Conservation (phyloP, 2,113 vertebrate genomes). For the Lynx canadensis region DNA sequence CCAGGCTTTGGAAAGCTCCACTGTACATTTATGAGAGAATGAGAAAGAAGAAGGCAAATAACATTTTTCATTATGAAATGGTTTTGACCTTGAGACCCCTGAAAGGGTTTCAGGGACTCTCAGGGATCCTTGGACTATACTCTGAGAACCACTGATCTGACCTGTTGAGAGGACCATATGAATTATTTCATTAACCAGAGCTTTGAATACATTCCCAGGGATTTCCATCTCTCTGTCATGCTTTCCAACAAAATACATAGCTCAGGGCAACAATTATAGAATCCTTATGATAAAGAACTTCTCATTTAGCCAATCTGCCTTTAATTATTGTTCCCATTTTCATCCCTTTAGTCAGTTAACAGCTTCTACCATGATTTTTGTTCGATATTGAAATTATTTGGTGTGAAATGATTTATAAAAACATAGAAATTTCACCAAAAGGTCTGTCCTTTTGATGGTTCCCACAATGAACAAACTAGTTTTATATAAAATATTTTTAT, state of each 20-base stretch:
- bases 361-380: not conserved
- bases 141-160: not conserved
- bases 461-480: not conserved
- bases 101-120: not conserved
- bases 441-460: not conserved
- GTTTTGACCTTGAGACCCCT: not conserved
- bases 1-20: not conserved
- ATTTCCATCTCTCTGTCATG: not conserved
- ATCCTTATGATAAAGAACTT: not conserved
- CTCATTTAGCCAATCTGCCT: not conserved
- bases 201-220: not conserved
- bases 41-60: not conserved
- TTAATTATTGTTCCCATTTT: not conserved
- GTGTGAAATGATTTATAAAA: not conserved
- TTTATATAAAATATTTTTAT: constrained; percentile 24
- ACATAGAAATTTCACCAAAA: constrained; percentile 2
- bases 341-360: not conserved
- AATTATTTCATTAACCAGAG: not conserved
- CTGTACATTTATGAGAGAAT: not conserved
- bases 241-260: not conserved
- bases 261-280: not conserved
- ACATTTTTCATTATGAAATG: not conserved
- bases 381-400: not conserved
- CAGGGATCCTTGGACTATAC: not conserved
- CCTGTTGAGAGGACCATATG: not conserved